These are phyloP conservation scores for Planiliza haematocheilus DNA, from an alignment of 2,113 vertebrate genomes.

Conservation along the genomic window DNA sequence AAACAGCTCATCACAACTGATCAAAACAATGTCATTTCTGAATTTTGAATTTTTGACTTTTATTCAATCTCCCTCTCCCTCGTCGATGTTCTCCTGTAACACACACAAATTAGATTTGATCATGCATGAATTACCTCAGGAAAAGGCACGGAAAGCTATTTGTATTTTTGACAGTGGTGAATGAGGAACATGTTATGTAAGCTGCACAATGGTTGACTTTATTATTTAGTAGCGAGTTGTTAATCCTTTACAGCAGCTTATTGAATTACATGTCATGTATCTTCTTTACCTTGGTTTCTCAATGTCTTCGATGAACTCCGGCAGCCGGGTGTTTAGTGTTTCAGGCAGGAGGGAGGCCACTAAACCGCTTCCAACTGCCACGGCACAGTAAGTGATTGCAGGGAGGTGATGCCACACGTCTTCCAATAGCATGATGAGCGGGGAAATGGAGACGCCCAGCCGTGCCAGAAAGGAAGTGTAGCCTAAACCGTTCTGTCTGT, in stretches of 20 bases:
- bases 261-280: slow-evolving; percentile 13
- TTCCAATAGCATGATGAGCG: slow-evolving; percentile 85
- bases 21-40: not conserved
- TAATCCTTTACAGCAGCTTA: slow-evolving; percentile 35
- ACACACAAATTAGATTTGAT: slow-evolving; percentile 21
- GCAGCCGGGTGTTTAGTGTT: slow-evolving; percentile 80
- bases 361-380: slow-evolving; percentile 80
- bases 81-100: slow-evolving; percentile 45
- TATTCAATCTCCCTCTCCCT: slow-evolving; percentile 23
- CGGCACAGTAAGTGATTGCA: slow-evolving; percentile 73
- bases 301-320: slow-evolving; percentile 87
- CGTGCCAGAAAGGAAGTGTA: slow-evolving; percentile 84
- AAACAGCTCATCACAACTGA: not conserved
- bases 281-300: slow-evolving; percentile 81
- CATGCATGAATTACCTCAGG: not conserved
- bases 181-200: not conserved
- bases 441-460: slow-evolving; percentile 86
- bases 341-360: slow-evolving; percentile 84
- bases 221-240: slow-evolving; percentile 21
- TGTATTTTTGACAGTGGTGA: not conserved
- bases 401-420: slow-evolving; percentile 85
- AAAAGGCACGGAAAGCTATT: not conserved
- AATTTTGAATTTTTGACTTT: not conserved
- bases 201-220: not conserved
- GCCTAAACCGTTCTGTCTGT: slow-evolving; percentile 89